phyloP scores from a whole-genome alignment of 2,113 vertebrate genomes.

The Pantherophis guttatus region DNA sequence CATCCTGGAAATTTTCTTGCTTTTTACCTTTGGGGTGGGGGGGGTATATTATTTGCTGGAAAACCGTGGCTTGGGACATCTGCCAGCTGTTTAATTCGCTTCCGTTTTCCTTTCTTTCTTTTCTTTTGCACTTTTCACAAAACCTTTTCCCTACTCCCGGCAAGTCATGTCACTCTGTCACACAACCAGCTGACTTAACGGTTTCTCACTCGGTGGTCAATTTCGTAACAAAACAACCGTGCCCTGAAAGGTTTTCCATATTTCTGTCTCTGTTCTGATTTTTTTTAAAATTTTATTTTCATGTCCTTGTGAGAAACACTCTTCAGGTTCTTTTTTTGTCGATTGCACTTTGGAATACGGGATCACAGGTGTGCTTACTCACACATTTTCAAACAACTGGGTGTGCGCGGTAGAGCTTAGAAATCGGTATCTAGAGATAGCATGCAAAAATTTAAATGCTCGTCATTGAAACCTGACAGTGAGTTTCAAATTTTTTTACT shows the following conservation, averaged over 20 bases:
- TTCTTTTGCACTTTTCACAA: slow-evolving; percentile 4
- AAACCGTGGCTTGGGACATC: neutral
- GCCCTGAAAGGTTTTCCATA: neutral
- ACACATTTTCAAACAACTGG: neutral
- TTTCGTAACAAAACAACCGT: neutral
- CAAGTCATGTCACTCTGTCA: neutral
- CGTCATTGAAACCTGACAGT: no score
- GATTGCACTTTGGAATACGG: neutral
- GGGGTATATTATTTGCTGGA: neutral
- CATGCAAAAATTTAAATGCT: neutral
- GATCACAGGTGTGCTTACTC: neutral
- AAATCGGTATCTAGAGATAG: neutral
- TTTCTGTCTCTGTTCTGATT: neutral
- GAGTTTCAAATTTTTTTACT: no score
- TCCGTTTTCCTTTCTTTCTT: neutral
- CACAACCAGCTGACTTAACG: no score
- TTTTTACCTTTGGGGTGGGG: neutral
- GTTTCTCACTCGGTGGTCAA: neutral
- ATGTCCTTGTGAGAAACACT: neutral
- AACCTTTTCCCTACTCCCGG: neutral
- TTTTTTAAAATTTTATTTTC: neutral
- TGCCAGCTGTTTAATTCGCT: slow-evolving; percentile 8
- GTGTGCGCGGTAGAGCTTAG: neutral
- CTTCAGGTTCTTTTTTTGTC: neutral
- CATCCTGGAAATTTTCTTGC: neutral